phyloP scores from a whole-genome alignment of 2,888 invertebrate genomes.

The Callimorpha dominula region DNA sequence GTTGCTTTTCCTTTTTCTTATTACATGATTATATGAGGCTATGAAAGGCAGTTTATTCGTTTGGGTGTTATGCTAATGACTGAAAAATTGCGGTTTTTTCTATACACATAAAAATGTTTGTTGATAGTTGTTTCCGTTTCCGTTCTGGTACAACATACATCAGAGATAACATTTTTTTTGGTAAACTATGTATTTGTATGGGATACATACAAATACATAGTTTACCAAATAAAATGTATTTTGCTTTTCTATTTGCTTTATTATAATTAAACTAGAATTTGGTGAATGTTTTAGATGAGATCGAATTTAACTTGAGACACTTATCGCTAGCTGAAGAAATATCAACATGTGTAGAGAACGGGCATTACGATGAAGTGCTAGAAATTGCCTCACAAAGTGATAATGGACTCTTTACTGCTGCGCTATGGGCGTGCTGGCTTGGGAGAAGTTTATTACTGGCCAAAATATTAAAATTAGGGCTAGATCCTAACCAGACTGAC shows the following conservation, averaged over 20 bases:
- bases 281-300: slow-evolving; percentile 70
- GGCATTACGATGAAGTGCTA: slow-evolving; percentile 79
- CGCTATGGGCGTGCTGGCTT: slow-evolving; percentile 88
- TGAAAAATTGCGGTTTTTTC: neutral
- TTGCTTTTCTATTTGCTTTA: too few relatives aligned
- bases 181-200: neutral
- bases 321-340: slow-evolving; percentile 82
- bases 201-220: too few relatives aligned
- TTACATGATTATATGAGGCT: neutral
- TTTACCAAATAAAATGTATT: too few relatives aligned
- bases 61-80: neutral
- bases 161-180: neutral
- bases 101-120: neutral
- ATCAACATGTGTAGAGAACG: slow-evolving; percentile 72
- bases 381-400: slow-evolving; percentile 61
- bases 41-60: neutral
- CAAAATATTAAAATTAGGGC: slow-evolving; percentile 84
- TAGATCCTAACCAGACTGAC: slow-evolving; percentile 89
- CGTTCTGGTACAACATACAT: neutral
- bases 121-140: neutral
- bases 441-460: slow-evolving; percentile 86
- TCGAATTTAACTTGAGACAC: slow-evolving; percentile 69
- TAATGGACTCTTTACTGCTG: slow-evolving; percentile 79
- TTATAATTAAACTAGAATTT: neutral
- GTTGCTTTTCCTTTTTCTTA: neutral